These are phyloP conservation scores for Zingel zingel DNA, from an alignment of 2,113 vertebrate species.

Conservation along the genomic window DNA sequence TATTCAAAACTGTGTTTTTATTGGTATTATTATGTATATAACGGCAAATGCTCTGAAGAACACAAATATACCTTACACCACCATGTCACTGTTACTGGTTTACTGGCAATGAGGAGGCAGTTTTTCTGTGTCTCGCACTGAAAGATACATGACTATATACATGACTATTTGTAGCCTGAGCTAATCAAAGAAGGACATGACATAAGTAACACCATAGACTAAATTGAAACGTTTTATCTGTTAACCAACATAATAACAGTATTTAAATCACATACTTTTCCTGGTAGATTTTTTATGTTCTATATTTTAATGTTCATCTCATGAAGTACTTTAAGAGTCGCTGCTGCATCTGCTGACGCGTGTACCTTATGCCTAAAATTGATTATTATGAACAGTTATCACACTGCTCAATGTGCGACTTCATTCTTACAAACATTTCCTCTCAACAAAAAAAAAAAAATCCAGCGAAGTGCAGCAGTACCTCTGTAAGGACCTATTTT, in stretches of 20 bases:
- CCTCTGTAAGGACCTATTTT: not conserved
- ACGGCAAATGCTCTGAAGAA: not conserved
- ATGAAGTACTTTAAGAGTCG: not conserved
- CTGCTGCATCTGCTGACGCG: not conserved
- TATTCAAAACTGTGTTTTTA: not conserved
- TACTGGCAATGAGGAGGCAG: not conserved
- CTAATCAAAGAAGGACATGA: not conserved
- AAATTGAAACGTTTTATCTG: constrained; percentile 10
- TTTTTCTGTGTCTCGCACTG: not conserved
- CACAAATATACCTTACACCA: not conserved
- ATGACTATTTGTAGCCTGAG: not conserved
- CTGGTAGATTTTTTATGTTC: not conserved
- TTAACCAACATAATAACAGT: not conserved
- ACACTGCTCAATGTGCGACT: not conserved
- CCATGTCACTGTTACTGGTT: not conserved
- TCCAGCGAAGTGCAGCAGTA: constrained; percentile 8
- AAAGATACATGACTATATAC: not conserved
- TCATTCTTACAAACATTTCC: constrained; percentile 4
- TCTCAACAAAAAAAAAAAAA: not conserved
- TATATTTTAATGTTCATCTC: not conserved
- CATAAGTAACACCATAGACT: not conserved
- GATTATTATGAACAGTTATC: constrained; percentile 11
- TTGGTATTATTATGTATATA: not conserved
- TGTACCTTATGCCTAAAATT: not conserved
- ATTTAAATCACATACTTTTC: not conserved